Evolutionary conservation across 2,888 invertebrate species (phyloP).

Genomic region (Beris chalybata): DNA sequence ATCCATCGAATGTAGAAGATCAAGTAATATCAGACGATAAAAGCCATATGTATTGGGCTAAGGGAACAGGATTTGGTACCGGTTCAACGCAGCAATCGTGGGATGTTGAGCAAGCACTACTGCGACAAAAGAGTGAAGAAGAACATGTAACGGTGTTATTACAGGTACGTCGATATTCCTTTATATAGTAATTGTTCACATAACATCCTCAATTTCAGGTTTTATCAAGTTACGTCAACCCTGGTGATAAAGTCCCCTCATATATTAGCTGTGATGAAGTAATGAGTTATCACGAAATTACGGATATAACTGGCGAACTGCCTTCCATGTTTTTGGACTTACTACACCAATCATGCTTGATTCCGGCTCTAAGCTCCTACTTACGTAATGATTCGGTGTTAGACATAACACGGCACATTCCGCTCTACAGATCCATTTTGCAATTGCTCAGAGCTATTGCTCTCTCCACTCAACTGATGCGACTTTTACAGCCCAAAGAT

Average conservation of each 20-base stretch:
- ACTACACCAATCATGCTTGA: slow-evolving; percentile 77
- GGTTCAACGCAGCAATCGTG: slow-evolving; percentile 94
- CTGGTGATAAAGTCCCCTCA: slow-evolving; percentile 61
- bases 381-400: slow-evolving; percentile 93
- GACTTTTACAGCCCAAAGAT: slow-evolving; percentile 65
- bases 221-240: slow-evolving; percentile 85
- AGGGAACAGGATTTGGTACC: slow-evolving; percentile 95
- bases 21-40: slow-evolving; percentile 67
- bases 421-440: slow-evolving; percentile 84
- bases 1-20: slow-evolving; percentile 50
- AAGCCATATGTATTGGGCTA: slow-evolving; percentile 88
- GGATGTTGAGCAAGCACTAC: slow-evolving; percentile 94
- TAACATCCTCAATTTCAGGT: slow-evolving; percentile 61
- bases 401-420: slow-evolving; percentile 96
- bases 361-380: slow-evolving; percentile 87
- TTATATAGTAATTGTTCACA: slow-evolving; percentile 20
- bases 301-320: slow-evolving; percentile 58
- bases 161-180: slow-evolving; percentile 55
- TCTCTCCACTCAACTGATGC: slow-evolving; percentile 63
- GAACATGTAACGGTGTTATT: slow-evolving; percentile 88
- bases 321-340: slow-evolving; percentile 76
- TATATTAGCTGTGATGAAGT: slow-evolving; percentile 53
- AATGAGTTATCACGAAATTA: slow-evolving; percentile 54
- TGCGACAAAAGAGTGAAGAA: slow-evolving; percentile 87
- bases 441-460: slow-evolving; percentile 78